These are phyloP conservation scores for Pteropus alecto DNA, from an alignment of 2,113 vertebrate species.

Conservation along the genomic window DNA sequence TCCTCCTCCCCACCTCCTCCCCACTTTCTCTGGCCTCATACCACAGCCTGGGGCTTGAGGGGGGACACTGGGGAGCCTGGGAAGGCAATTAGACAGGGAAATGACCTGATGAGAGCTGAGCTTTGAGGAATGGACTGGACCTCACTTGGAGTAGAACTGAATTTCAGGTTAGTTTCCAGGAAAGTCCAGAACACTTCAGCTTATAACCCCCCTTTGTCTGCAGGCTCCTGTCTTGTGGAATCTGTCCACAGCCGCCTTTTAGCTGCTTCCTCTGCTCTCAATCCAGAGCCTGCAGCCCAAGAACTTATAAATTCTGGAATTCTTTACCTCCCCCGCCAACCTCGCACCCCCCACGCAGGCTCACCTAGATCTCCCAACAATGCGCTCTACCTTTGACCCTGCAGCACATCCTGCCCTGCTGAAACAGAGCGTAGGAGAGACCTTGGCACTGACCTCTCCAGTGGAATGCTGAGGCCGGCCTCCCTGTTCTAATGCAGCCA, in stretches of 20 bases:
- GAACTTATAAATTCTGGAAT: neutral
- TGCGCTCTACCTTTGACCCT: neutral
- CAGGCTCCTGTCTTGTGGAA: neutral
- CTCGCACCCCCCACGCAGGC: fast-evolving
- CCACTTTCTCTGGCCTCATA: too few species aligned
- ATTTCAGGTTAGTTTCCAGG: neutral
- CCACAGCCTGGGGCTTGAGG: neutral
- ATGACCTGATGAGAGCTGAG: neutral
- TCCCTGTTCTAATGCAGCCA: neutral
- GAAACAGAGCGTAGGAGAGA: neutral
- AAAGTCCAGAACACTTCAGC: neutral
- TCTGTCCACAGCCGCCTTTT: neutral
- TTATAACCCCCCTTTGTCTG: neutral
- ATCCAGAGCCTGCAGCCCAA: neutral
- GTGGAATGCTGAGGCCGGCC: neutral
- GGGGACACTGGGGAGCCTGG: neutral
- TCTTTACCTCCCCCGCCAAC: neutral
- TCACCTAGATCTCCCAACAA: neutral
- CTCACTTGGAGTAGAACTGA: neutral
- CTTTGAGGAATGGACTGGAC: neutral
- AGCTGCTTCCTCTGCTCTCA: neutral
- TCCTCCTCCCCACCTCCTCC: too few species aligned
- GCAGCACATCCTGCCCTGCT: neutral
- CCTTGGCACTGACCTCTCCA: neutral
- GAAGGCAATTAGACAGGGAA: neutral